These are phyloP conservation scores for Fratercula arctica DNA, from an alignment of 2,797 vertebrate genomes.

Conservation along the genomic window DNA sequence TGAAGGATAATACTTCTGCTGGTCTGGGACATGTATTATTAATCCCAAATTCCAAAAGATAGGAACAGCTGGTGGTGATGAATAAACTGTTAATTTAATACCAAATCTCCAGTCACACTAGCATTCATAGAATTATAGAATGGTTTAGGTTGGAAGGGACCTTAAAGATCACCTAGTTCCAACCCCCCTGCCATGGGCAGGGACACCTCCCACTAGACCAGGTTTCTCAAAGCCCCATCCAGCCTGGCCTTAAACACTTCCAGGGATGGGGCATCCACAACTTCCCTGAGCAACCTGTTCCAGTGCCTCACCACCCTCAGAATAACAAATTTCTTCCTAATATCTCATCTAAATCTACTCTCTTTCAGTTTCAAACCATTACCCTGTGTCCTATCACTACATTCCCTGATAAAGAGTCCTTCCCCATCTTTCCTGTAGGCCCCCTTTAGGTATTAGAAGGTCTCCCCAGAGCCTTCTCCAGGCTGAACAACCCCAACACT, in stretches of 20 bases:
- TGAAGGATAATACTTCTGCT: neutral
- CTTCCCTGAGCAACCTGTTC: neutral
- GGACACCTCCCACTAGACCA: neutral
- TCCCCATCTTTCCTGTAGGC: neutral
- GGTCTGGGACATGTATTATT: accelerated
- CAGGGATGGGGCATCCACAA: neutral
- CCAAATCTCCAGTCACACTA: neutral
- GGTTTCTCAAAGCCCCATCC: neutral
- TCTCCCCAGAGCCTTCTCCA: neutral
- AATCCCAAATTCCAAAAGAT: neutral
- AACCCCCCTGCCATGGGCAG: neutral
- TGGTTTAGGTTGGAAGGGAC: neutral
- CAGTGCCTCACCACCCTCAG: neutral
- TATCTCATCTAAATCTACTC: neutral
- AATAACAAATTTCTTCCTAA: neutral
- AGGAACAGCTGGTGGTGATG: neutral
- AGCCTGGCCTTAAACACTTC: neutral
- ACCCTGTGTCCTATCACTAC: neutral
- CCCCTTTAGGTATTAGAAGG: neutral
- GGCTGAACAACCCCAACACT: neutral
- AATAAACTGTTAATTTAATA: neutral
- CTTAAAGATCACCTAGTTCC: neutral
- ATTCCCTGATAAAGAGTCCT: neutral
- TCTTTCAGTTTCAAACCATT: neutral
- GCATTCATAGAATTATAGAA: neutral